Conservation (phyloP, 53 echinoderm and acorn worm genomes). For the Apostichopus leukothele region DNA sequence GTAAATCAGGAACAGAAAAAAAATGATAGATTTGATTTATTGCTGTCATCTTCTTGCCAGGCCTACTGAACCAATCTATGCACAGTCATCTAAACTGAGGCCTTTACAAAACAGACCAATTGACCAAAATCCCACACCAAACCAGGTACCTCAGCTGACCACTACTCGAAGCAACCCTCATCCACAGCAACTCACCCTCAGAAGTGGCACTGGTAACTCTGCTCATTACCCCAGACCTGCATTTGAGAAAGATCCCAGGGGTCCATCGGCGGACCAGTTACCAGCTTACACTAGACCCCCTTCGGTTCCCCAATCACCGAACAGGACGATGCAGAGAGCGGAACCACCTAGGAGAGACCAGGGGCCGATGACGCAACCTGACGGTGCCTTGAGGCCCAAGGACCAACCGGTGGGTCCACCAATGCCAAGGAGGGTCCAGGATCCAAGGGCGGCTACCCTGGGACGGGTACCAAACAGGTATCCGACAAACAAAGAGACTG, state of each 20-base stretch:
- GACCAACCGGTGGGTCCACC: background rate
- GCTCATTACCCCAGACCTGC: conserved; percentile 3
- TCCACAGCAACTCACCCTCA: conserved; percentile 31
- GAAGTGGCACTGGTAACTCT: conserved; percentile 1
- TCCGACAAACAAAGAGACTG: conserved; percentile 15
- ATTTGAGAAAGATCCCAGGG: conserved; percentile 5
- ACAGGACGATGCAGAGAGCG: conserved; percentile 13
- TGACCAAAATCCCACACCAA: conserved; percentile 37
- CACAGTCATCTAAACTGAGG: conserved; percentile 66
- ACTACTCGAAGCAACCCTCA: too few relatives aligned
- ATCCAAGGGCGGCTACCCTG: conserved; percentile 37
- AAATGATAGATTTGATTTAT: background rate
- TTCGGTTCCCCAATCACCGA: conserved; percentile 44
- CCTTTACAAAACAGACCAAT: conserved; percentile 29
- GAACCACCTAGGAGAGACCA: conserved; percentile 28
- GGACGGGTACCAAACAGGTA: conserved; percentile 45
- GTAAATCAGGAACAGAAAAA: too few relatives aligned
- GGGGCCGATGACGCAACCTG: background rate
- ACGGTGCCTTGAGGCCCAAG: background rate
- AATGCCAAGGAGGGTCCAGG: conserved; percentile 11
- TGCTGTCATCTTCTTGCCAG: conserved; percentile 17
- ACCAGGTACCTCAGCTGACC: too few relatives aligned
- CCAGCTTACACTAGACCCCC: conserved; percentile 42
- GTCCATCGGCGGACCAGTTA: conserved; percentile 12
- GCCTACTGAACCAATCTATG: conserved; percentile 64